Evolutionary conservation across 2,113 vertebrate species (phyloP), one percentile per base, ranked within the genome.

Genomic region (Myiopsitta monachus): DNA sequence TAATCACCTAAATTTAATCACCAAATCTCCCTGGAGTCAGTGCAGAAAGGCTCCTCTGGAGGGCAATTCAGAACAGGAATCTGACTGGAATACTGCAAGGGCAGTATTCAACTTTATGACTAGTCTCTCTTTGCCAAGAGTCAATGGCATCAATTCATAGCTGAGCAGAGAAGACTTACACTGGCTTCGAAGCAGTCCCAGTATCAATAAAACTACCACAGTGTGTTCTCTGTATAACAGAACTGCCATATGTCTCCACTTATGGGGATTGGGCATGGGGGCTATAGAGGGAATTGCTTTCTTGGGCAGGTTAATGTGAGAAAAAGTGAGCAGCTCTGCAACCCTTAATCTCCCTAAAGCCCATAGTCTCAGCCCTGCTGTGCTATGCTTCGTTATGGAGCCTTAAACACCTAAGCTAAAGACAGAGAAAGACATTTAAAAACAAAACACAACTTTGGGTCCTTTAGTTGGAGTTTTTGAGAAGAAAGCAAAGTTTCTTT

Each of bases 201-300:
- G 43, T 73, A 90, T 81, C 86, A 90, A 93, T 92, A 88, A 92
- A 93, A 79, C 49, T 43, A 93, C 82, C 76, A 86, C 49, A 78
- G 68, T 70, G 55, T 78, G 82, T 43, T 92, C 59, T 81, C 83
- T 93, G 76, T 88, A 36, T 80, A 69, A 61, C 76, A 87, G 38
- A 87, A 57, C 66, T 87, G 77, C 94, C 92, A 81, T 94, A 78
- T 95, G 88, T 88, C 93, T 92, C 83, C 87, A 85, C 83, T 96
- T 97, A 93, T 0, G 24, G 72, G 79, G 88, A 88, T 31, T 82
- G 83, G 79, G 47, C 70, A 57, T 79, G 51, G 67, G 68, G 72
- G 49, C 64, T 77, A 36, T 39, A 52, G 27, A 80, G 43, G 69
- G 52, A 93, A 90, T 94, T 87, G 66, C 69, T 92, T 96, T 95